Conservation (phyloP, 1,140 invertebrate genomes). For the Zophobas morio region DNA sequence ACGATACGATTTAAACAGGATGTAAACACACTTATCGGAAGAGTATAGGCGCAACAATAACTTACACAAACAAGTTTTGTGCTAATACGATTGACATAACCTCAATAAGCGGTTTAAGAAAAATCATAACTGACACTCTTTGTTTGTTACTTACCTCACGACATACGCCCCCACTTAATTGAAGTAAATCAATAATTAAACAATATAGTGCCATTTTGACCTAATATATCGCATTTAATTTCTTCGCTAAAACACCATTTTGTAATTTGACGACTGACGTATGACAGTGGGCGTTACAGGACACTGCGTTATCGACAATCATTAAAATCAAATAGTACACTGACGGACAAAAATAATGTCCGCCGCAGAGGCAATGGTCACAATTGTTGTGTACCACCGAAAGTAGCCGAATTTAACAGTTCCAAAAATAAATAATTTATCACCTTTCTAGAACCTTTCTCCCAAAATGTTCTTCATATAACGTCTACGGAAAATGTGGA, state of each 20-base stretch:
- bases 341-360: background rate
- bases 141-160: constrained; percentile 4
- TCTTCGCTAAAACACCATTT: background rate
- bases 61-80: too few species aligned
- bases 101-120: constrained; percentile 1
- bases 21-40: background rate
- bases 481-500: too few species aligned
- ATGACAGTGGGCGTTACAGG: background rate
- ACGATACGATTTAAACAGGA: background rate
- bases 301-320: constrained; percentile 7
- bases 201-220: constrained; percentile 25
- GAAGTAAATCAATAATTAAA: constrained; percentile 22
- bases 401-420: too few species aligned
- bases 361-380: too few species aligned
- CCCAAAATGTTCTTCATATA: too few species aligned
- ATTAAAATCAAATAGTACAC: background rate
- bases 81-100: constrained; percentile 9
- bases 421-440: too few species aligned
- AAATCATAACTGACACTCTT: background rate
- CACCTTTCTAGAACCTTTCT: too few species aligned
- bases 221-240: constrained; percentile 17
- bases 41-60: too few species aligned
- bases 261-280: constrained; percentile 5
- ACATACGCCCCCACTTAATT: background rate
- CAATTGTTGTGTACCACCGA: too few species aligned